A percentile compares a stretch with the other conserved stretches of the same genome.
Conservation (phyloP, 2,113 vertebrate genomes). For the Pseudolaguvia tuberculata region DNA sequence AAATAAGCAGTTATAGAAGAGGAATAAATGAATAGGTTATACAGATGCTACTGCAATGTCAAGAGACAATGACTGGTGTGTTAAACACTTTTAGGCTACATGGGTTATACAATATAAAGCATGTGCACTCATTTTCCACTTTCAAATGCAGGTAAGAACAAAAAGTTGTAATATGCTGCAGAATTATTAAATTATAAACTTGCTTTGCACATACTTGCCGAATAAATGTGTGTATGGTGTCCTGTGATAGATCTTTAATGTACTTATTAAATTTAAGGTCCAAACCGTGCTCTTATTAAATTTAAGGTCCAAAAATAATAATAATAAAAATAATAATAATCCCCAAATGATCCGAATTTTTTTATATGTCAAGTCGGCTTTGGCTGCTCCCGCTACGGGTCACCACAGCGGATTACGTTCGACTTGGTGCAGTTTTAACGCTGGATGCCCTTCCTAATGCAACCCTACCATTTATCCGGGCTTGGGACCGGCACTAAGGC, state of each 20-base stretch:
- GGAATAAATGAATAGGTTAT: too few relatives aligned
- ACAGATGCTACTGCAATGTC: background rate
- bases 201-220: background rate
- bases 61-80: background rate
- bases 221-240: background rate
- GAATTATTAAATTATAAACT: background rate
- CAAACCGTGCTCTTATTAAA: too few relatives aligned
- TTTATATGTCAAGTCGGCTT: too few relatives aligned
- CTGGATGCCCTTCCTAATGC: too few relatives aligned
- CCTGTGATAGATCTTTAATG: background rate
- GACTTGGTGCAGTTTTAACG: too few relatives aligned
- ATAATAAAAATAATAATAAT: too few relatives aligned
- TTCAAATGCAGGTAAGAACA: background rate
- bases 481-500: too few relatives aligned
- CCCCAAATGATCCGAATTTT: background rate
- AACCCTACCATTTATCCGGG: too few relatives aligned
- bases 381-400: too few relatives aligned
- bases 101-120: background rate
- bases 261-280: background rate
- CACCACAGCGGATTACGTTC: too few relatives aligned
- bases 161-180: background rate
- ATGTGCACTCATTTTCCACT: background rate
- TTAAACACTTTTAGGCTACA: too few relatives aligned
- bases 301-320: background rate
- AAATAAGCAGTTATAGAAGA: too few relatives aligned